These are phyloP conservation scores for Daptonema setosum DNA, from an alignment of 2,888 invertebrate species.

Conservation along the genomic window DNA sequence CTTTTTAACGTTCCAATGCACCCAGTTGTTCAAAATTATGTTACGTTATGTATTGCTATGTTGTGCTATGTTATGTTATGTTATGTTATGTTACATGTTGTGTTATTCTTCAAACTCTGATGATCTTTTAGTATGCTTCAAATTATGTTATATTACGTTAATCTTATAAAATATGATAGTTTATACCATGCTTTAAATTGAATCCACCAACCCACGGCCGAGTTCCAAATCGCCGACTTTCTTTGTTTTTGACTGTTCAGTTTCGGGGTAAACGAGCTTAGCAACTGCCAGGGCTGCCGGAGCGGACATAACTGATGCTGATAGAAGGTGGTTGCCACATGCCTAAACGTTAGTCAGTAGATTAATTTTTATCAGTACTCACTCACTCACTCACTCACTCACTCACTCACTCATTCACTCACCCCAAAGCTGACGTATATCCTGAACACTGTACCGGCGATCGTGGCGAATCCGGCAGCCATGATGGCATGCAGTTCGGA, in stretches of 20 bases:
- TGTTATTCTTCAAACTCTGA: no score
- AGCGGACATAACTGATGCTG: conserved; percentile 84
- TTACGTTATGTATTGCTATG: no score
- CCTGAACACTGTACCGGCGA: conserved; percentile 71
- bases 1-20: no score
- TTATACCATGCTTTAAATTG: no score
- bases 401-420: background rate
- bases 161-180: no score
- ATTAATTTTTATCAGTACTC: background rate
- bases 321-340: conserved; percentile 59
- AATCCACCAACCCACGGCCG: background rate
- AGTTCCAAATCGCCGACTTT: conserved; percentile 48
- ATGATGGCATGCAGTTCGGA: conserved; percentile 77
- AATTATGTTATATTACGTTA: no score
- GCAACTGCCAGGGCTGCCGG: conserved; percentile 71
- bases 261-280: conserved; percentile 78
- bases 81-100: no score
- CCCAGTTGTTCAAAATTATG: no score
- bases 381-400: background rate
- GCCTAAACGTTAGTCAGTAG: conserved; percentile 9
- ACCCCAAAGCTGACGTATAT: conserved; percentile 54
- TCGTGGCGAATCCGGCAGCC: conserved; percentile 77
- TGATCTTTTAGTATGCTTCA: no score
- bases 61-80: no score
- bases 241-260: conserved; percentile 51